Base-by-base conservation (phyloP, 2,888 invertebrate species). In the Aquatica leii region DNA sequence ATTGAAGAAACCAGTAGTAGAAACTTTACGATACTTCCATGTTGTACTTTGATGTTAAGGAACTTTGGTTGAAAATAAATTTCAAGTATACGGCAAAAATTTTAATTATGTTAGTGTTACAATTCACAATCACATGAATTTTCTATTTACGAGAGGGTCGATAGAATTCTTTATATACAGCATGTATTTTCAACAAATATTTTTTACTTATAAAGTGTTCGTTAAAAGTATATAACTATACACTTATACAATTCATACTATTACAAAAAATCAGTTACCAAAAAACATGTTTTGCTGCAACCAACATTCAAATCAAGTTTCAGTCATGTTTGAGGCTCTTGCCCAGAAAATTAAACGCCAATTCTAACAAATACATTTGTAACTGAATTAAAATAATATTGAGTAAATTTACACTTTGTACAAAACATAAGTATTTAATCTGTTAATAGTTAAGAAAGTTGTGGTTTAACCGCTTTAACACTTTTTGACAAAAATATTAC, bases 121-220 rank as follows among this genome's bases (percentile, higher is more conserved):
- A 37, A 37, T 37, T 37, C 37, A 37, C 37, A 37, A 9, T n/a
- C 37, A 24, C 24, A 24, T 24, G 24, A 24, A 37, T 37, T 37
- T 37, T 11, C 37, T 37, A 37, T 37, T 4, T 37, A 37, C 12
- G 37, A 37, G 12, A 37, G 37, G 37, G 37, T 37, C 37, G 37
- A 37, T 37, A 37, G 37, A 37, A 37, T 37, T 37, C 37, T 37
- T 37, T 37, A 12, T 37, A 37, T 12, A 37, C 37, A 37, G 37
- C 37, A 37, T 37, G 11, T 37, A 37, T n/a, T 2, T 31, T 31
- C 4, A 31, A 31, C 4, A 31, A 4, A 31, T 31, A 6, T 4
- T 31, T 9, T 2, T 8, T 37, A 37, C 11, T 12, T 37, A 37
- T 12, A 37, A 12, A 3, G 37, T 37, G 12, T 12, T 5, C 2